Base-by-base conservation (phyloP, 2,888 invertebrate genomes). In the Phaedon cochleariae region DNA sequence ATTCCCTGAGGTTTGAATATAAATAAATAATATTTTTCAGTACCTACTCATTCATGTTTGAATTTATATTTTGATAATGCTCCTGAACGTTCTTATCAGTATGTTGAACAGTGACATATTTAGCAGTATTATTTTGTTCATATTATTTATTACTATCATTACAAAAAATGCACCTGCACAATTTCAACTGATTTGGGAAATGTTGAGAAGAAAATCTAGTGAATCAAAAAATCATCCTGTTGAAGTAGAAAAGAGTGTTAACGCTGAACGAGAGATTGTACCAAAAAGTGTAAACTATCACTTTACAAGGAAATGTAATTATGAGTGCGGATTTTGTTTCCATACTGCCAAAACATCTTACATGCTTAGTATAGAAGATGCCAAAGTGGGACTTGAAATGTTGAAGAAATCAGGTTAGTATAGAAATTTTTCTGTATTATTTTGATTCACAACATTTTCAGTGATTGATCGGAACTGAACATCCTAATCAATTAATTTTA, bases 321-420 rank as follows among this genome's bases (percentile, higher is more conserved):
- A 86, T 69, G 75, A 79, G 37, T 86, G 86, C 72, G 86, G 86
- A 2, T 86, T 86, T 76, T 86, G 86, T 72, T 86, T 86, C 70
- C 86, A 86, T 70, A 86, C 86, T 0, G 85, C 85, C 1, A 86
- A 85, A 76, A 86, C 85, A 1, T 86, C 85, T 0, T 84, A 79
- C 70, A 78, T 85, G 67, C 72, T 86, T 49, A 79, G 83, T 1
- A 71, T 86, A 52, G 81, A 84, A 20, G 82, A 84, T 55, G 85
- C 85, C 0, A 86, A 85, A 76, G 65, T 67, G 3, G 86, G 86
- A 18, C 71, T 86, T 18, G 67, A 64, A 58, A 73, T 84, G 79
- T 73, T 86, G 41, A 80, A 81, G 69, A 73, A 83, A 55, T 79
- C 80, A 59, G 84, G 84, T 82, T 73, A 73, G 74, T 57, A 37